Evolutionary conservation across 2,888 invertebrate genomes (phyloP).

Genomic region (Oeneis ivallda): DNA sequence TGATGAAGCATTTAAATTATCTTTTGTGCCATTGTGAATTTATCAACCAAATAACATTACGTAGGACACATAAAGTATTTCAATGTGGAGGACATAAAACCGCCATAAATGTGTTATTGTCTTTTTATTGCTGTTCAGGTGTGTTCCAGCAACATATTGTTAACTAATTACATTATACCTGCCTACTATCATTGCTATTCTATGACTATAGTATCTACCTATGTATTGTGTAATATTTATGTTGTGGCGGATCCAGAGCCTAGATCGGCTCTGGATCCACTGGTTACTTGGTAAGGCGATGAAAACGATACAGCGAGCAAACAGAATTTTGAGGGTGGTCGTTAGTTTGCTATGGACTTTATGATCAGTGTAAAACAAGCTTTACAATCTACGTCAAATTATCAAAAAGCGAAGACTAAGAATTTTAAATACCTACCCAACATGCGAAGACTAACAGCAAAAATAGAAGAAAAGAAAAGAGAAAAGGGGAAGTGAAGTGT

Average conservation of each 20-base stretch:
- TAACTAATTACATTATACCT: background rate
- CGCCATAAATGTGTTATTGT: conserved; percentile 7
- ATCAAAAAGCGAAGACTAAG: no score
- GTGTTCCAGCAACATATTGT: background rate
- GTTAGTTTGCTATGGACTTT: no score
- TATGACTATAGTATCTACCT: background rate
- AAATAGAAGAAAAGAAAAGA: no score
- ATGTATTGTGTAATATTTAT: background rate
- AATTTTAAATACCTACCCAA: no score
- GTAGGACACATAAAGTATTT: conserved; percentile 6
- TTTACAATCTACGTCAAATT: background rate
- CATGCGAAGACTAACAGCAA: no score
- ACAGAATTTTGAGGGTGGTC: no score
- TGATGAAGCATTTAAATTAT: conserved; percentile 1
- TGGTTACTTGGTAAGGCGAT: no score
- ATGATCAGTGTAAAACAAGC: no score
- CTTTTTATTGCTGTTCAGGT: conserved; percentile 3
- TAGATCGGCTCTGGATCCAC: no score
- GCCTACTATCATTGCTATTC: background rate
- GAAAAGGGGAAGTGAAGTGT: no score
- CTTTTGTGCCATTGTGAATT: conserved; percentile 9
- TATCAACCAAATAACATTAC: conserved; percentile 6
- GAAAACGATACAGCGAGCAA: no score
- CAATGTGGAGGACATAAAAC: conserved; percentile 8
- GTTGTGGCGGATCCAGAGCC: no score